Conservation (phyloP, 2,888 invertebrate genomes). For the Pyrrhosoma nymphula region DNA sequence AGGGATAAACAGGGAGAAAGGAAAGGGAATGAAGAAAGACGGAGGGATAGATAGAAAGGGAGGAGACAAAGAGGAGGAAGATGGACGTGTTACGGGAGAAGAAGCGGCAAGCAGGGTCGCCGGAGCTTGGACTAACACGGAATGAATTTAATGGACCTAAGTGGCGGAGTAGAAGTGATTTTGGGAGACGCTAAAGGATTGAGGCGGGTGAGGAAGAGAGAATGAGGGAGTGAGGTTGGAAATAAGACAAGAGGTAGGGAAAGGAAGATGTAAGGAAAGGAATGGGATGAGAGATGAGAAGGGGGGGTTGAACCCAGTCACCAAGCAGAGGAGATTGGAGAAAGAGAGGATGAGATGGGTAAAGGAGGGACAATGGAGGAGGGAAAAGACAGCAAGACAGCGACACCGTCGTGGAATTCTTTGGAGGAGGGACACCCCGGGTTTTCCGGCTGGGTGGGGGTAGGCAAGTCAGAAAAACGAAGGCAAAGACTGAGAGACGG, state of each 20-base stretch:
- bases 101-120: neutral
- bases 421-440: neutral
- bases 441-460: neutral
- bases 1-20: no score
- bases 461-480: neutral
- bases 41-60: neutral
- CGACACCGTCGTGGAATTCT: no score
- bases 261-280: neutral
- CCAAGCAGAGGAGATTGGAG: neutral
- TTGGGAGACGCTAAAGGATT: slow-evolving; percentile 47
- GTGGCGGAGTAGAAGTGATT: slow-evolving; percentile 57
- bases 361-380: neutral
- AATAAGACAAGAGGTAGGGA: neutral
- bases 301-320: neutral
- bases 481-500: neutral
- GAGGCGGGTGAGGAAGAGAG: neutral
- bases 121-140: slow-evolving; percentile 15
- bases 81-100: neutral
- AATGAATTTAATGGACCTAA: slow-evolving; percentile 62
- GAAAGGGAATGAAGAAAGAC: neutral
- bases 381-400: neutral
- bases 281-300: neutral
- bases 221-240: neutral
- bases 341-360: neutral
- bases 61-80: neutral